Conservation (phyloP, 92 coral and sea anemone genomes). For the Bergia puertoricense region DNA sequence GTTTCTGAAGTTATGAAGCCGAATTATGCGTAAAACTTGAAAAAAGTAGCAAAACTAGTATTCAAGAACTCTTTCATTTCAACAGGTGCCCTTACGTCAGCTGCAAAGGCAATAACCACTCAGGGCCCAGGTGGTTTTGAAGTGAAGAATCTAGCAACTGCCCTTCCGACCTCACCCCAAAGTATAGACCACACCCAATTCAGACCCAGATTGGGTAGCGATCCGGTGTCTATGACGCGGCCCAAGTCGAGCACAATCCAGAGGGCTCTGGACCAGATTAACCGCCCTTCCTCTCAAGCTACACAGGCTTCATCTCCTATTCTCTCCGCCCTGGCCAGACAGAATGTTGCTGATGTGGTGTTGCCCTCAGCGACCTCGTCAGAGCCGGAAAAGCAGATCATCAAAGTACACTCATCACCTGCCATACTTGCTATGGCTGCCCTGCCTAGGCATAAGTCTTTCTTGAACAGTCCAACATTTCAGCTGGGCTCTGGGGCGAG, state of each 20-base stretch:
- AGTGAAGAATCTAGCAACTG: constrained; percentile 7
- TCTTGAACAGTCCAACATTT: constrained; percentile 54
- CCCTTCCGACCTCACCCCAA: constrained; percentile 21
- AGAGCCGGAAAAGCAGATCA: constrained; percentile 69
- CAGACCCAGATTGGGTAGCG: constrained; percentile 12
- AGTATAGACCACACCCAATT: neutral
- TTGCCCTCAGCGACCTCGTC: constrained; percentile 54
- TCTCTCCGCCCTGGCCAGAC: constrained; percentile 82
- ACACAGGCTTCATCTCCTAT: constrained; percentile 70
- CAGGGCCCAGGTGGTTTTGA: constrained; percentile 43
- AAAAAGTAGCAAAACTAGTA: neutral
- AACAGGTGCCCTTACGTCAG: constrained; percentile 59
- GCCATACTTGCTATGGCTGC: constrained; percentile 90
- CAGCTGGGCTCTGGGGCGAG: constrained; percentile 59
- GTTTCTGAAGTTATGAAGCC: neutral
- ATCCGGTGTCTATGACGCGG: constrained; percentile 27
- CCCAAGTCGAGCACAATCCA: constrained; percentile 63
- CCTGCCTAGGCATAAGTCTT: constrained; percentile 71
- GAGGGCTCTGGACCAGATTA: constrained; percentile 73
- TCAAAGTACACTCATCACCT: constrained; percentile 89
- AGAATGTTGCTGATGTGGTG: constrained; percentile 65
- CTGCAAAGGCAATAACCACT: constrained; percentile 61
- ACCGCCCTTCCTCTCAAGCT: constrained; percentile 25
- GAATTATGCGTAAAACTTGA: neutral
- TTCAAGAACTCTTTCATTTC: neutral